Conservation (phyloP, 2,888 invertebrate species). For the Caenorhabditis angaria region DNA sequence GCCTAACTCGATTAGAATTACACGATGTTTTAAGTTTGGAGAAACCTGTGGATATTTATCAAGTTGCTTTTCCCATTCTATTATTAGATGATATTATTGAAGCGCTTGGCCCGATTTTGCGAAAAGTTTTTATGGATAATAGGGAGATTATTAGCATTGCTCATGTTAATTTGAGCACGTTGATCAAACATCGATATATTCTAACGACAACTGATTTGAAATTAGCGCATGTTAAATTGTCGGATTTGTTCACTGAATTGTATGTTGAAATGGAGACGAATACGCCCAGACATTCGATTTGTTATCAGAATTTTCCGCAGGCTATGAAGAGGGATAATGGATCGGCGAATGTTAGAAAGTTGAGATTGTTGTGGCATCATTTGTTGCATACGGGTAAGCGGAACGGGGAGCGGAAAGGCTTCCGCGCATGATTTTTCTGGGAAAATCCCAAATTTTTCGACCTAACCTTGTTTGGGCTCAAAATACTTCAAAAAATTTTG, state of each 20-base stretch:
- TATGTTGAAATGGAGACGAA: slow-evolving; percentile 32
- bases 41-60: slow-evolving; percentile 19
- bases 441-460: too few relatives aligned
- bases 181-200: slow-evolving; percentile 39
- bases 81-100: slow-evolving; percentile 51
- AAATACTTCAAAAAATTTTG: neutral
- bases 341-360: slow-evolving; percentile 72
- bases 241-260: slow-evolving; percentile 54
- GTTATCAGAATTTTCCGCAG: slow-evolving; percentile 57
- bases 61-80: slow-evolving; percentile 45
- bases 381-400: slow-evolving; percentile 71
- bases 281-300: slow-evolving; percentile 38
- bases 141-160: slow-evolving; percentile 38
- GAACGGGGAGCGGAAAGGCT: too few relatives aligned
- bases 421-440: too few relatives aligned
- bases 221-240: slow-evolving; percentile 46
- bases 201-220: slow-evolving; percentile 27
- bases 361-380: slow-evolving; percentile 73
- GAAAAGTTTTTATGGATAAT: slow-evolving; percentile 34
- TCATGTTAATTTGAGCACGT: slow-evolving; percentile 21
- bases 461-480: too few relatives aligned
- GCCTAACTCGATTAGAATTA: slow-evolving; percentile 58
- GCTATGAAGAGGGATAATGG: slow-evolving; percentile 69
- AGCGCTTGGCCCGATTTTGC: slow-evolving; percentile 38
- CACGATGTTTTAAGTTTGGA: slow-evolving; percentile 51